Evolutionary conservation across 2,888 invertebrate species (phyloP).

Genomic region (Syrphus vitripennis): DNA sequence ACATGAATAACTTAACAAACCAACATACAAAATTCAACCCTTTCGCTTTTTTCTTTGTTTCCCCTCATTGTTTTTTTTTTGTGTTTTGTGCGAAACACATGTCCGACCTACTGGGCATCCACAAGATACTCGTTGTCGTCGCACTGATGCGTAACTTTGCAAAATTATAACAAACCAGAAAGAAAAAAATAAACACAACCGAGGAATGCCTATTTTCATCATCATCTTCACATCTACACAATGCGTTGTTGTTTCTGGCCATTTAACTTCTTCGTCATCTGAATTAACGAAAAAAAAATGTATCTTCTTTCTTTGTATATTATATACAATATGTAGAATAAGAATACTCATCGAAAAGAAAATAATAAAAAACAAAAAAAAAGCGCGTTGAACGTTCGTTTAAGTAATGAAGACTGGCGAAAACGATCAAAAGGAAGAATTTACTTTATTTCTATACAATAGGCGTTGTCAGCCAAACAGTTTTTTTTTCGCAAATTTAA

Average conservation of each 20-base stretch:
- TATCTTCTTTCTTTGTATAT: conserved; percentile 5
- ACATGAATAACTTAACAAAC: not conserved
- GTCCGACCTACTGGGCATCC: conserved; percentile 68
- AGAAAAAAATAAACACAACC: conserved; percentile 39
- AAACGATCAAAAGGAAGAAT: conserved; percentile 18
- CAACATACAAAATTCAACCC: not conserved
- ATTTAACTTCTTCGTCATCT: conserved; percentile 36
- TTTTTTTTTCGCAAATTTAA: not conserved
- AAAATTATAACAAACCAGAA: conserved; percentile 2
- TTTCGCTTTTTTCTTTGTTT: not conserved
- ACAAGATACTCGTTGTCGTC: not conserved
- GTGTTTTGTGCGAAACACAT: conserved; percentile 39
- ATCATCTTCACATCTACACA: conserved; percentile 2
- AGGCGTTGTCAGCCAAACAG: not conserved
- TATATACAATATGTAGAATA: not conserved
- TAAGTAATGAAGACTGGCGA: conserved; percentile 26
- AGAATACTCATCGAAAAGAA: conserved; percentile 24
- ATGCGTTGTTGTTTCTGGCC: conserved; percentile 14
- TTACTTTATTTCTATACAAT: not conserved
- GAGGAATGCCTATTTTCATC: conserved; percentile 12
- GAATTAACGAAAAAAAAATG: conserved; percentile 16
- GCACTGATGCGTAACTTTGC: conserved; percentile 47
- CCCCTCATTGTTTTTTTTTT: not conserved
- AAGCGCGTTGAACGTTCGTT: not conserved
- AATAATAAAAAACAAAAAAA: conserved; percentile 7